Conservation (phyloP, 2,888 invertebrate species). For the Hydrotaea diabolus region DNA sequence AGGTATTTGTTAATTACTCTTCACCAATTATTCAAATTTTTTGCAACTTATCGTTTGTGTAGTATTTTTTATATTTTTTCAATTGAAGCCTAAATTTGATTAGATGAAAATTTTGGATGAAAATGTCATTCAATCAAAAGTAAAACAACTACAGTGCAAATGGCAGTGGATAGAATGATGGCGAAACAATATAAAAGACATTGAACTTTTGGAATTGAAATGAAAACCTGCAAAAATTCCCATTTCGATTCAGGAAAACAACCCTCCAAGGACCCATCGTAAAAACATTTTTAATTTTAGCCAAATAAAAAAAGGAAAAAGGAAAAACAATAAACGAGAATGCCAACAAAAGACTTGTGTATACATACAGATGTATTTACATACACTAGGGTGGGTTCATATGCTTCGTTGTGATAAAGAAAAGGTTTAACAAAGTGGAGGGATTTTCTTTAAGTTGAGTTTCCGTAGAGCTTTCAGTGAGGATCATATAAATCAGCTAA, state of each 20-base stretch:
- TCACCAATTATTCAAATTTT: background rate
- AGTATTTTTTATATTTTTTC: background rate
- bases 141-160: background rate
- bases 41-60: background rate
- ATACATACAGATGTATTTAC: too few relatives aligned
- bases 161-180: background rate
- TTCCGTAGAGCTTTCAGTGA: too few relatives aligned
- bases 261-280: constrained; percentile 35
- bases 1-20: background rate
- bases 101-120: background rate
- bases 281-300: constrained; percentile 53
- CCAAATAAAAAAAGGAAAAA: constrained; percentile 32
- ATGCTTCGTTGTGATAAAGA: background rate
- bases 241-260: constrained; percentile 34
- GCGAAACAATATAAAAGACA: constrained; percentile 32
- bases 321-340: constrained; percentile 28
- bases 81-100: background rate
- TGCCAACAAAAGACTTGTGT: constrained; percentile 3
- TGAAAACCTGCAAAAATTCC: constrained; percentile 27
- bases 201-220: constrained; percentile 33
- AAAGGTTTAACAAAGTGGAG: too few relatives aligned
- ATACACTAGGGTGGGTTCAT: background rate
- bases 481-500: too few relatives aligned
- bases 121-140: background rate
- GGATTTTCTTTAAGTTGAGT: too few relatives aligned